Base-by-base conservation (phyloP, 2,113 vertebrate species). In the Thunnus maccoyii region DNA sequence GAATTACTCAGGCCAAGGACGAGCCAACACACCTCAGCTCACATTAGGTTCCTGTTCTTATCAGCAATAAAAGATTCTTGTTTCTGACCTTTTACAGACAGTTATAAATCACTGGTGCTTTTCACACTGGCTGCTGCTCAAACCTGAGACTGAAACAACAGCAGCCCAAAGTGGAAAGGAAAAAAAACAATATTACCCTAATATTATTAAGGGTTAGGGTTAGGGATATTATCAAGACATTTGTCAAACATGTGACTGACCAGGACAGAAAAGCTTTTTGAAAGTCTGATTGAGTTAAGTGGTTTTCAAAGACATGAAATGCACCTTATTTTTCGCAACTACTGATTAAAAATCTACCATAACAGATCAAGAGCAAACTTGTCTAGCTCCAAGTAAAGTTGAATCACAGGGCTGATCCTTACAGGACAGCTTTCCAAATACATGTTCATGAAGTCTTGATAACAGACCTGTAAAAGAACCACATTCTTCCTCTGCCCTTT, bases 401-500 rank as follows among this genome's bases (percentile, higher is more conserved):
- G 10, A 62, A 60, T 13, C 0, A 46, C 30, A 58, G 12, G 44
- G 6, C 18, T 4, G 6, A 76, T 70, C 58, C 46, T 70, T 4
- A 36, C 17, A 76, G 8, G 3, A 57, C 57, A 12, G 71, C 48
- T 44, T 47, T 66, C 62, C 14, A 66, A 20, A 72, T 41, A 17
- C 48, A 11, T 14, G 15, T 60, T 70, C 56, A 46, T 6, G 3
- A 76, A 47, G 46, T 51, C 69, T 77, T 67, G 65, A 82, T 56
- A 84, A 71, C 17, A 46, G 55, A 68, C 46, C 62, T 83, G 70
- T 11, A 65, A 3, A 61, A 55, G 46, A 58, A 71, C 44, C 56
- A 57, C 86, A 91, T 89, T 91, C 90, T 52, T 88, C 75, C 72
- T 27, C 46, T 84, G 72, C 63, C 84, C 82, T 88, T 90, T 77